Base-by-base conservation (phyloP, 2,797 vertebrate species). In the Jordanella pulchra region DNA sequence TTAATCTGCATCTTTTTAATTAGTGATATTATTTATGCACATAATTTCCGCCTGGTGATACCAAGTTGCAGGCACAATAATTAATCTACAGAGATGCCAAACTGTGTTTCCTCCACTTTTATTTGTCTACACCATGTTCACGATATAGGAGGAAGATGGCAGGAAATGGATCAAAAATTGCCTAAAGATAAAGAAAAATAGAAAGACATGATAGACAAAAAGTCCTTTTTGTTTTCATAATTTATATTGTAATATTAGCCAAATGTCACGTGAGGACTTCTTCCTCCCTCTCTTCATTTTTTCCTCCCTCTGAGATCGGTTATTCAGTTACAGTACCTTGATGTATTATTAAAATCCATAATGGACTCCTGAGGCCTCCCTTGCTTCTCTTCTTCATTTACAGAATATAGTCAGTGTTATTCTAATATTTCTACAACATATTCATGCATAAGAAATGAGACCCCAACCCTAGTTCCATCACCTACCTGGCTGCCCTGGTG, bases 1-100 rank as follows among this genome's bases (percentile, higher is more conserved):
- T 99, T 99, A 99, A 99, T 99, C 98, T 99, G 97, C 97, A 99
- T 99, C 98, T 99, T 99, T 99, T 99, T 99, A 99, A 99, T 99
- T 99, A 99, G 97, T 97, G 97, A 98, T 98, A 99, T 99, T 99
- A 99, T 99, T 99, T 99, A 99, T 99, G 98, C 97, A 98, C 98
- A 99, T 99, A 98, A 98, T 99, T 99, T 99, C 96, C 93, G 91
- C 95, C 94, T 95, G 94, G 95, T 95, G 95, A 96, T 97, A 97
- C 97, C 97, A 98, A 97, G 96, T 97, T 95, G 95, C 96, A 97
- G 96, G 94, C 95, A 93, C 97, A 97, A 99, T 99, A 99, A 99
- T 99, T 99, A 99, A 99, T 99, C 97, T 98, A 97, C 97, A 95
- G 97, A 99, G 98, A 99, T 98, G 96, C 97, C 97, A 98, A 97